Evolutionary conservation across 2,113 vertebrate genomes (phyloP), one percentile per base, ranked within the genome.

Genomic region (Heloderma charlesbogerti): DNA sequence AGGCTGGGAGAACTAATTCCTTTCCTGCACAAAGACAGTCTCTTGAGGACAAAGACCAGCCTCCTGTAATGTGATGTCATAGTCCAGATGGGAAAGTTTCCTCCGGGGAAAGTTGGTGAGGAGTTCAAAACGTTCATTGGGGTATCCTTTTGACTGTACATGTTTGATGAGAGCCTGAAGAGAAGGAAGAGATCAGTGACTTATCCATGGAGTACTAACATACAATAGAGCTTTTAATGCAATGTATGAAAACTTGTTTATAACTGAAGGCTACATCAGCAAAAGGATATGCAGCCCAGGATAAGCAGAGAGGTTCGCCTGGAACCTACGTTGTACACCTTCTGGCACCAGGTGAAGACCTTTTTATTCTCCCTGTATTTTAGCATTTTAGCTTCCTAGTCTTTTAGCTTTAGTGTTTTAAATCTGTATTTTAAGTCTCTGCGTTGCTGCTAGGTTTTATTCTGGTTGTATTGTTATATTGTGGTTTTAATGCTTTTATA

Each of bases 11-110:
- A 97, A 96, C 96, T 99, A 99, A 98, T 99, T 99, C 97, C 99
- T 99, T 97, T 99, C 99, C 96, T 99, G 99, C 94, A 99, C 98
- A 98, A 99, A 99, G 97, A 99, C 99, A 98, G 99, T 99, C 97
- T 99, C 99, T 98, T 99, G 99, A 96, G 99, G 99, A 97, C 99
- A 99, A 95, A 99, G 98, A 91, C 99, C 99, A 86, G 99, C 99
- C 95, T 99, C 99, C 95, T 99, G 99, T 97, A 99, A 98, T 1
- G 99, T 99, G 97, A 98, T 99, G 94, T 99, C 99, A 99, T 99
- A 99, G 98, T 99, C 98, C 98, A 99, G 98, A 95, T 99, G 99
- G 96, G 99, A 98, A 34, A 99, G 98, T 95, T 99, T 99, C 96
- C 99, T 98, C 72, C 99, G 98, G 54, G 99, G 99, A 94, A 99